Conservation (phyloP, 2,113 vertebrate genomes). For the Lophotis ruficrista region DNA sequence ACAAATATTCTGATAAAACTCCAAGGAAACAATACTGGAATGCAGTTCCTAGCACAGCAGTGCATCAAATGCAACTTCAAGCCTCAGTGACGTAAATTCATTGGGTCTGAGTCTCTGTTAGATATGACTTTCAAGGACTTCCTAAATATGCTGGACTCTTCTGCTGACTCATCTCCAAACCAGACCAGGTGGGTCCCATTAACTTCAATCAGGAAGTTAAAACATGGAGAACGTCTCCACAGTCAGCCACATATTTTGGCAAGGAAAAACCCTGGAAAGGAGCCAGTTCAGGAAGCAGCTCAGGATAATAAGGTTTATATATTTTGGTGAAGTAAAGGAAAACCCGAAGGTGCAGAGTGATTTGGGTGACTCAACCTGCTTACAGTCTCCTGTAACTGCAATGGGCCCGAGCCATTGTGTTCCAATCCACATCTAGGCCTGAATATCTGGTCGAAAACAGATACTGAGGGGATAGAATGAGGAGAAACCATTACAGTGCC, state of each 20-base stretch:
- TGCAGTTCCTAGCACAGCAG: background rate
- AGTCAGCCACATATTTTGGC: slow-evolving; percentile 39
- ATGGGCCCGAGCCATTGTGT: background rate
- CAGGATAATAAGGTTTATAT: slow-evolving; percentile 50
- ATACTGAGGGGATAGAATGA: background rate
- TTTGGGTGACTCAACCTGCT: slow-evolving; percentile 44
- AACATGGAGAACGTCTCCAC: slow-evolving; percentile 16
- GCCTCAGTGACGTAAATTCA: background rate
- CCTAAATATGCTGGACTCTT: background rate
- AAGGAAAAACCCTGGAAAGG: slow-evolving; percentile 15
- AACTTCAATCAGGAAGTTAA: slow-evolving; percentile 25
- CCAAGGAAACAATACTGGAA: slow-evolving; percentile 33
- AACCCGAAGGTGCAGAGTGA: slow-evolving; percentile 58
- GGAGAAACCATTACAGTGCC: background rate
- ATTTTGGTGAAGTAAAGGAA: slow-evolving; percentile 44
- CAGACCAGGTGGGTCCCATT: slow-evolving; percentile 55
- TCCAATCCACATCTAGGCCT: background rate
- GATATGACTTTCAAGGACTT: background rate
- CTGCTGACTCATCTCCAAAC: slow-evolving; percentile 55
- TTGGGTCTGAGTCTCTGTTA: background rate
- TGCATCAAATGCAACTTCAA: background rate
- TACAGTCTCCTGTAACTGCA: background rate
- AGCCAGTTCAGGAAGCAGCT: slow-evolving; percentile 66
- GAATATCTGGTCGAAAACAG: background rate
- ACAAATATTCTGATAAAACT: slow-evolving; percentile 37